Evolutionary conservation across 2,113 vertebrate genomes (phyloP).

Genomic region (Scortum barcoo): DNA sequence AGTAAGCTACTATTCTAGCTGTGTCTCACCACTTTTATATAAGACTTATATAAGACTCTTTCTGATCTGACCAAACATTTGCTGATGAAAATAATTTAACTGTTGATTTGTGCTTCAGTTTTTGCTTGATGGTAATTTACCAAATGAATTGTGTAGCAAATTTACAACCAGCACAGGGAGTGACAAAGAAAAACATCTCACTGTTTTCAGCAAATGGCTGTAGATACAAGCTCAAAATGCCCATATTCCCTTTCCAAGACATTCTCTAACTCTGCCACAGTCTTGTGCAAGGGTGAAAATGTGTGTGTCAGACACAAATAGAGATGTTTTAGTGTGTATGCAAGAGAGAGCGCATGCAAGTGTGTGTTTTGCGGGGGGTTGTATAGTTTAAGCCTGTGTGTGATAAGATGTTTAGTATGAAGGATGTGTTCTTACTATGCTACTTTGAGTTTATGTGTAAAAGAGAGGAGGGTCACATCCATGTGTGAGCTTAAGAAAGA

Average conservation of each 20-base stretch:
- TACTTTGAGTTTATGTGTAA: background rate
- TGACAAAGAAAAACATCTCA: background rate
- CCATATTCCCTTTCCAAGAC: background rate
- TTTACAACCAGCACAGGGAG: background rate
- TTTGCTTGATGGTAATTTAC: background rate
- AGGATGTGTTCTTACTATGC: background rate
- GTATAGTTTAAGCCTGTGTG: background rate
- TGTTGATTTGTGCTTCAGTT: background rate
- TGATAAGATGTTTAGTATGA: background rate
- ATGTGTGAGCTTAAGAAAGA: slow-evolving; percentile 14
- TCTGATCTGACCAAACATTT: background rate
- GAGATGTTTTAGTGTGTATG: background rate
- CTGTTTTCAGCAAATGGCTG: background rate
- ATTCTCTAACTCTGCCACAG: background rate
- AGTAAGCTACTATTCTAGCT: too few relatives aligned
- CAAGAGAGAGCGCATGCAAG: background rate
- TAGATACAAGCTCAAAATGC: background rate
- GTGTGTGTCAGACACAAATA: too few relatives aligned
- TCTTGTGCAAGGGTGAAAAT: too few relatives aligned
- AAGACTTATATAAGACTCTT: too few relatives aligned
- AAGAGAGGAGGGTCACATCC: background rate
- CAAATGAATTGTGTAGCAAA: background rate
- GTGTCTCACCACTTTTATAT: too few relatives aligned
- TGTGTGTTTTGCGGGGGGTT: too few relatives aligned
- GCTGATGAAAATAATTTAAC: background rate